phyloP scores from a whole-genome alignment of 2,888 invertebrate species.

The Girardia tigrina region DNA sequence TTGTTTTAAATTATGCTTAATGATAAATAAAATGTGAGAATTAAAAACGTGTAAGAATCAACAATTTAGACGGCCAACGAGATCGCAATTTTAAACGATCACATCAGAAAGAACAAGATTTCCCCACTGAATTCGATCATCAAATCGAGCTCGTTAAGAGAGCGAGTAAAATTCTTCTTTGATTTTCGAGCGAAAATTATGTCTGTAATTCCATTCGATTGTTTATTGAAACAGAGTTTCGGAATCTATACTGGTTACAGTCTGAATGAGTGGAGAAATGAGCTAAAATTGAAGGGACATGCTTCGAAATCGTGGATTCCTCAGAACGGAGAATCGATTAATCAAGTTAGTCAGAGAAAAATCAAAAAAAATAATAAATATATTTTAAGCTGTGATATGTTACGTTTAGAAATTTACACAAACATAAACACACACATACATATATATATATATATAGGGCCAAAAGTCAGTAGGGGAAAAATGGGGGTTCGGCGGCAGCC shows the following conservation, averaged over 20 bases:
- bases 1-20: no score
- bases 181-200: no score
- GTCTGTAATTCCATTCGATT: background rate
- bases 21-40: no score
- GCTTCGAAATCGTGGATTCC: background rate
- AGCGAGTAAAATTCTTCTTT: background rate
- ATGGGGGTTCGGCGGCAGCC: no score
- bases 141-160: conserved; percentile 7
- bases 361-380: no score
- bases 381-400: no score
- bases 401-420: no score
- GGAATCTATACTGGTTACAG: background rate
- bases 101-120: background rate
- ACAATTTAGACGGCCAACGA: conserved; percentile 7
- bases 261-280: background rate
- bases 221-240: background rate
- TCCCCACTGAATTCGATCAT: background rate
- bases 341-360: conserved; percentile 1
- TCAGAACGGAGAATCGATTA: conserved; percentile 4
- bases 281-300: background rate
- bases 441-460: no score
- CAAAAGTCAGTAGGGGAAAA: no score
- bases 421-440: no score
- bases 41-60: no score
- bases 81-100: conserved; percentile 1